These are phyloP conservation scores for Drosophila ohnishii DNA, from an alignment of 1,140 invertebrate genomes.

Conservation along the genomic window DNA sequence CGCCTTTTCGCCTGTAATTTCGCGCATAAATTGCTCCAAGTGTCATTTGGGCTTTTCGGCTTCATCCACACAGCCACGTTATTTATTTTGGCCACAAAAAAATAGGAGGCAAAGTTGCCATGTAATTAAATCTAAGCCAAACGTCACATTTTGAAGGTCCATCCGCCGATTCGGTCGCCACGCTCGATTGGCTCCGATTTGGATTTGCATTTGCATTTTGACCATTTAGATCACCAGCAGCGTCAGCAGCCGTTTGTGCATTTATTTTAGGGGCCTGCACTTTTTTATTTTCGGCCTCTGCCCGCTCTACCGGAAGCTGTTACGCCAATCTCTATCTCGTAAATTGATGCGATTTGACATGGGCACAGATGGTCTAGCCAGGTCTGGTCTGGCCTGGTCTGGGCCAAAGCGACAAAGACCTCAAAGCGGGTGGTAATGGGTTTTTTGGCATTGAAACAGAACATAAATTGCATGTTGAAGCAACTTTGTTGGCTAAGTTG, in stretches of 20 bases:
- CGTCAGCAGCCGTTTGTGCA: slow-evolving; percentile 33
- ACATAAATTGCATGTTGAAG: slow-evolving; percentile 35
- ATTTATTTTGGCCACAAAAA: slow-evolving; percentile 39
- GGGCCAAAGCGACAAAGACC: slow-evolving; percentile 23
- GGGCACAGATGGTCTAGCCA: slow-evolving; percentile 44
- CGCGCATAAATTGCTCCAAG: slow-evolving; percentile 74
- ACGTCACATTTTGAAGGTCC: slow-evolving; percentile 79
- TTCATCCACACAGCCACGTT: slow-evolving; percentile 32
- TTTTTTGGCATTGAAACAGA: slow-evolving; percentile 71
- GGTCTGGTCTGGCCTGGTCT: slow-evolving; percentile 4
- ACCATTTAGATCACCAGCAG: slow-evolving; percentile 21
- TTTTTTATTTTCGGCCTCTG: slow-evolving; percentile 28
- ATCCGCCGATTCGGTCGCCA: slow-evolving; percentile 45
- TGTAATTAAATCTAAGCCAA: slow-evolving; percentile 82
- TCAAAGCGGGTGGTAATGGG: slow-evolving; percentile 67
- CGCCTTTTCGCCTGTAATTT: slow-evolving; percentile 75
- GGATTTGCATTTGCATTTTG: slow-evolving; percentile 52
- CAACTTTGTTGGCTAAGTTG: slow-evolving; percentile 28
- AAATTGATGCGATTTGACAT: slow-evolving; percentile 74
- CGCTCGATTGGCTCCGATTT: slow-evolving; percentile 75
- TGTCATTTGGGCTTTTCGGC: slow-evolving; percentile 45
- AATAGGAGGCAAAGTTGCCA: slow-evolving; percentile 55
- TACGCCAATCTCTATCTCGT: slow-evolving; percentile 72
- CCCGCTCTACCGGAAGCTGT: slow-evolving; percentile 69
- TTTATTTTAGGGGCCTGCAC: slow-evolving; percentile 33